Evolutionary conservation across 2,888 invertebrate species (phyloP).

Genomic region (Petrolisthes manimaculis): DNA sequence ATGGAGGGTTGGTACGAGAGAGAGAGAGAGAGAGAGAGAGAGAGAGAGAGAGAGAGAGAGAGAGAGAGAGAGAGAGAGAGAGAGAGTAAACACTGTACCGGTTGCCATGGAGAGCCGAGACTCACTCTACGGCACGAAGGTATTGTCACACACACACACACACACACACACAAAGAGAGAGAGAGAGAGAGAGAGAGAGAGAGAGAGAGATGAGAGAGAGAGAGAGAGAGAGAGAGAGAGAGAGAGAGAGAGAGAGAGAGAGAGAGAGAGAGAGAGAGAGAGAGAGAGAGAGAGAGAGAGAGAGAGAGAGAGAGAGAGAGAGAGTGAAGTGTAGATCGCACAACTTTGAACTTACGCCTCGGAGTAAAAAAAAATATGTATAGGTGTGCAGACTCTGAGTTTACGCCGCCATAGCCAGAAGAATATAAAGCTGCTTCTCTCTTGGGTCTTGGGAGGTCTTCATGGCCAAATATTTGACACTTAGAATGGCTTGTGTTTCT

Average conservation of each 20-base stretch:
- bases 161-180: no score
- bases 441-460: no score
- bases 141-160: no score
- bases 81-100: background rate
- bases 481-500: no score
- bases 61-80: background rate
- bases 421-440: no score
- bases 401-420: no score
- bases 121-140: no score
- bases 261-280: background rate
- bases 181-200: slow-evolving; percentile 17
- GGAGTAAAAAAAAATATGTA: no score
- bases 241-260: slow-evolving; percentile 24
- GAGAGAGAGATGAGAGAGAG: slow-evolving; percentile 24
- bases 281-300: slow-evolving; percentile 1
- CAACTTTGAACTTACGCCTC: no score
- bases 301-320: slow-evolving; percentile 24
- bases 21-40: background rate
- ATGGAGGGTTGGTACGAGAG: background rate
- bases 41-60: background rate
- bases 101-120: background rate
- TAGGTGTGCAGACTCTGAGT: no score
- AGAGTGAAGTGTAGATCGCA: background rate
- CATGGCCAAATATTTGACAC: no score
- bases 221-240: slow-evolving; percentile 8